phyloP scores from a whole-genome alignment of 2,113 vertebrate genomes.

The Blennius ocellaris region DNA sequence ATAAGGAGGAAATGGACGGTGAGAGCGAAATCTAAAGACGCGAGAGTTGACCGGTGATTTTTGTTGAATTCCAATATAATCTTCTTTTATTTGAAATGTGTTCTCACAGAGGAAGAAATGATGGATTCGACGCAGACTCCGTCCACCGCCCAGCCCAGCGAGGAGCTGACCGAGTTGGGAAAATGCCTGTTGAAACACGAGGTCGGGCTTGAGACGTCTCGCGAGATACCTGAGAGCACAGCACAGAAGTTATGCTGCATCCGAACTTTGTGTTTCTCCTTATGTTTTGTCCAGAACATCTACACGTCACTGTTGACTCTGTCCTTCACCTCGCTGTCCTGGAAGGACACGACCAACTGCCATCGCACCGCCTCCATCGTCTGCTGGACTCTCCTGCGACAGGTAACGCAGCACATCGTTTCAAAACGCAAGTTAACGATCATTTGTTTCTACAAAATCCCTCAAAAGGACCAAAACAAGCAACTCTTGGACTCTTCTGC shows the following conservation, averaged over 20 bases:
- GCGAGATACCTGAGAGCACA: not conserved
- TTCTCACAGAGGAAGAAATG: conserved; percentile 91
- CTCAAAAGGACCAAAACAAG: too few species aligned
- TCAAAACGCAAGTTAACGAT: not conserved
- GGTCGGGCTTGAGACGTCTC: conserved; percentile 73
- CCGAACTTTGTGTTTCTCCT: not conserved
- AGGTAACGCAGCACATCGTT: conserved; percentile 73
- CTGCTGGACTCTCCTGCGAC: conserved; percentile 95
- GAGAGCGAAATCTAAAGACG: conserved; percentile 48
- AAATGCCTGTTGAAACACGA: conserved; percentile 92
- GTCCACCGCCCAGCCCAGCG: conserved; percentile 63
- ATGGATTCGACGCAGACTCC: conserved; percentile 83
- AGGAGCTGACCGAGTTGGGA: conserved; percentile 93
- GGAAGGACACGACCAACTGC: conserved; percentile 95
- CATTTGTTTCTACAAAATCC: too few species aligned
- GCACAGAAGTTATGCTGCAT: not conserved
- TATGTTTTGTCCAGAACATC: conserved; percentile 83
- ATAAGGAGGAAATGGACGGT: conserved; percentile 90
- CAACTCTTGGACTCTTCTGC: too few species aligned
- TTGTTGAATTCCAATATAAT: not conserved
- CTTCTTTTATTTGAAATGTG: conserved; percentile 26
- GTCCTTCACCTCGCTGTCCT: conserved; percentile 91
- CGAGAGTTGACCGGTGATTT: not conserved
- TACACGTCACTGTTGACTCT: conserved; percentile 91
- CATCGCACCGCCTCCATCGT: conserved; percentile 91